Evolutionary conservation across 2,888 invertebrate genomes (phyloP), one percentile per base, ranked within the genome.

Genomic region (Cephus pulcher): DNA sequence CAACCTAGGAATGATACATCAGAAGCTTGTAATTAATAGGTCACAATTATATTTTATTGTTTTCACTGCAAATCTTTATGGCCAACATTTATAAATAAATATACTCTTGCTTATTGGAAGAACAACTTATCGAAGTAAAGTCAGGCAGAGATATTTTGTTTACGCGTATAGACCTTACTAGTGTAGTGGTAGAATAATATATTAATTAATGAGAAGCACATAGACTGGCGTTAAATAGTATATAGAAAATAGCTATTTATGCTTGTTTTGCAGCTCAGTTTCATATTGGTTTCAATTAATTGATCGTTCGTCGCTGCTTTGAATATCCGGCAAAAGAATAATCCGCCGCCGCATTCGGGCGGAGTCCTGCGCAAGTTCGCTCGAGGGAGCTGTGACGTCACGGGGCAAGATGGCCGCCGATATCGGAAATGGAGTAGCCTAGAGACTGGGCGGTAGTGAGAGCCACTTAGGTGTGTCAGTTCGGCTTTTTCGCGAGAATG

Each of bases 401-500:
- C 92, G 92, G 93, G 93, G 93, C 95, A 95, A 95, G 94, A 95
- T 95, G 95, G 95, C 95, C 94, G 95, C 93, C 94, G 93, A 94
- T 94, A 93, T 94, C 93, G 93, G 93, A 93, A 93, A 93, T 92
- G 93, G 93, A 93, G 91, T 92, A 94, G 94, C 94, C 92, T 95
- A 94, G 94, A 94, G 93, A 93, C 93, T 93, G 94, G 94, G 93
- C 93, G 93, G 94, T 94, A 94, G 93, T 92, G 56, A 93, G 87
- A 86, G 84, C 93, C 93, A 94, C 94, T 94, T 95, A 95, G 95
- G 95, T 95, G 95, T 95, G 95, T 95, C 95, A 93, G 93, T 82
- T 78, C 71, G 85, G 79, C 84, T 78, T 83, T 77, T 73, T 79
- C 78, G 83, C 80, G 83, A 84, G 81, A 75, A 83, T 83, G 85